Conservation (phyloP, 1,140 invertebrate species). For the Lordiphosa clarofinis region DNA sequence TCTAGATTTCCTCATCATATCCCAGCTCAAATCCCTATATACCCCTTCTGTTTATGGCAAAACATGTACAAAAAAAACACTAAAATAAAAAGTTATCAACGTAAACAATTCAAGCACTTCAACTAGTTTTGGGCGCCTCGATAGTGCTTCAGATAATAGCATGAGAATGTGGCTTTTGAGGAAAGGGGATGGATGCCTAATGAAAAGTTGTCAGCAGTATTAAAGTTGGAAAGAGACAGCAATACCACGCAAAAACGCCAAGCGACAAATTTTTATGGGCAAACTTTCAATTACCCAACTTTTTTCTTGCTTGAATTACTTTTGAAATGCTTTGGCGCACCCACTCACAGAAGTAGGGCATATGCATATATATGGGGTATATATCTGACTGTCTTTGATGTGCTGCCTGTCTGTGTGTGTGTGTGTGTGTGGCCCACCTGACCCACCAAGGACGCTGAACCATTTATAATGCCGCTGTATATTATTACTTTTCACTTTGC, state of each 20-base stretch:
- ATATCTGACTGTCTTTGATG: constrained; percentile 8
- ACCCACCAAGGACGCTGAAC: constrained; percentile 46
- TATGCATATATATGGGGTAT: constrained; percentile 37
- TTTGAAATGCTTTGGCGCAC: constrained; percentile 59
- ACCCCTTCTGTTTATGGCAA: background rate
- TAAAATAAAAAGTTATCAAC: constrained; percentile 52
- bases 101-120: constrained; percentile 73
- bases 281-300: constrained; percentile 77
- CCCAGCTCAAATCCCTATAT: background rate
- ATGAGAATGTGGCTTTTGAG: constrained; percentile 9
- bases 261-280: constrained; percentile 75
- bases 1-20: too few relatives aligned
- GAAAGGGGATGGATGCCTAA: constrained; percentile 44
- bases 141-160: constrained; percentile 66
- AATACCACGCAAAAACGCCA: constrained; percentile 32
- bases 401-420: too few relatives aligned
- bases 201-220: constrained; percentile 51
- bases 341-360: constrained; percentile 9
- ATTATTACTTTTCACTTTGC: constrained; percentile 70
- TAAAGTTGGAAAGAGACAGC: constrained; percentile 4
- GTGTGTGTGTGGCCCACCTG: constrained; percentile 16
- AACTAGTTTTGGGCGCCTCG: constrained; percentile 69
- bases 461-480: constrained; percentile 58
- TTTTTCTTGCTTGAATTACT: constrained; percentile 75
- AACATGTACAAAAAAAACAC: background rate